phyloP scores from a whole-genome alignment of 2,888 invertebrate species.

The Eumerus sabulonum region DNA sequence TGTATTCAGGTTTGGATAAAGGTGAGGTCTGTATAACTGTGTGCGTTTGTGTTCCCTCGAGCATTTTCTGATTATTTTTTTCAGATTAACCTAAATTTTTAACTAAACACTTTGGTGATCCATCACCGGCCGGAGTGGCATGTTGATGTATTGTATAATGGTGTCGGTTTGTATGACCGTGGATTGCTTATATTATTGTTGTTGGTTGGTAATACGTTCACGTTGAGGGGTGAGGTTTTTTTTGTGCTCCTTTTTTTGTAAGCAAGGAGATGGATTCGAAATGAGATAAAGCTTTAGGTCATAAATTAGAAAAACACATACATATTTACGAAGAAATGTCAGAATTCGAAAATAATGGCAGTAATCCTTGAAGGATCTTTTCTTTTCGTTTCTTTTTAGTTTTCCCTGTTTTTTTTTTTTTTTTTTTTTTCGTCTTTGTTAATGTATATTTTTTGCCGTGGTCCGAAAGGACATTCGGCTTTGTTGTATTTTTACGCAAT shows the following conservation, averaged over 20 bases:
- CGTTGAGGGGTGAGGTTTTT: constrained; percentile 53
- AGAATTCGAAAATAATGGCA: constrained; percentile 67
- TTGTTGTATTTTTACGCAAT: constrained; percentile 52
- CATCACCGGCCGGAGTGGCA: constrained; percentile 68
- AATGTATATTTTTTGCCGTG: neutral
- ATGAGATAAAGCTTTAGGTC: constrained; percentile 68
- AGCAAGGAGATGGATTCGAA: constrained; percentile 64
- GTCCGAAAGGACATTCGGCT: constrained; percentile 36
- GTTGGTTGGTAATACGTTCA: constrained; percentile 23
- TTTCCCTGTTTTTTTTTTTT: constrained; percentile 28
- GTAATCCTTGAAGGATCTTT: constrained; percentile 60
- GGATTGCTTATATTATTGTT: constrained; percentile 56
- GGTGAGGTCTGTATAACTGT: constrained; percentile 54
- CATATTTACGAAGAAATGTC: constrained; percentile 68
- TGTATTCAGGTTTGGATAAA: constrained; percentile 26
- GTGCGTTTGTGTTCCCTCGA: constrained; percentile 49
- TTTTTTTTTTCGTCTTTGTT: constrained; percentile 1
- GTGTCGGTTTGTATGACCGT: constrained; percentile 65
- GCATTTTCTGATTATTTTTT: constrained; percentile 69
- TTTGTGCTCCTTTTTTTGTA: constrained; percentile 30
- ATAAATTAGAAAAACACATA: constrained; percentile 64
- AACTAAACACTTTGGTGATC: constrained; percentile 70
- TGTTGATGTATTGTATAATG: constrained; percentile 70
- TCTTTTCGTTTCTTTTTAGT: constrained; percentile 35
- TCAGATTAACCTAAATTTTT: constrained; percentile 70